These are phyloP conservation scores for Argyra leucocephala DNA, from an alignment of 2,888 invertebrate species.

Conservation along the genomic window DNA sequence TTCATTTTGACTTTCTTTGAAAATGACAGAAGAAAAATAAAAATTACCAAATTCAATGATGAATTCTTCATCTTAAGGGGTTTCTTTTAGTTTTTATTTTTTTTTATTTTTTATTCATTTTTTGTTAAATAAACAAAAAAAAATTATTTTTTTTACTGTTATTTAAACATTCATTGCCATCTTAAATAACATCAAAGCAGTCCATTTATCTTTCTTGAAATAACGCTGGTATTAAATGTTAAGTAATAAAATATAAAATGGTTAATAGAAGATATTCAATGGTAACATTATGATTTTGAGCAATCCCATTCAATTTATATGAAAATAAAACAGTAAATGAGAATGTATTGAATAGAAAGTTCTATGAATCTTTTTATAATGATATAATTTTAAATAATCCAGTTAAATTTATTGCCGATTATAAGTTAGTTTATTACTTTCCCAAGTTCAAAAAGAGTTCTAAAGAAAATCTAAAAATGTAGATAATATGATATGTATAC, in stretches of 20 bases:
- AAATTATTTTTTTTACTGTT: not conserved
- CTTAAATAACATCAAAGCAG: not conserved
- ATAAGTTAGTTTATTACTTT: too few species aligned
- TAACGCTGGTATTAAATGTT: not conserved
- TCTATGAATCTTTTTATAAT: too few species aligned
- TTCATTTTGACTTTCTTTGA: not conserved
- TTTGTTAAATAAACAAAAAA: not conserved
- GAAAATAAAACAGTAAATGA: too few species aligned
- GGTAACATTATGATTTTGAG: not conserved
- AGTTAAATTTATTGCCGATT: too few species aligned
- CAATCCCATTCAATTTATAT: not conserved
- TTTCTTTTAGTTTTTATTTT: not conserved
- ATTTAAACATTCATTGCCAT: not conserved
- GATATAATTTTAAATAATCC: too few species aligned
- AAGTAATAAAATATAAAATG: not conserved
- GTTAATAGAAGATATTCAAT: not conserved
- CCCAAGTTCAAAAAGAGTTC: too few species aligned
- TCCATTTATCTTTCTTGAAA: not conserved
- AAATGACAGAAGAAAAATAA: not conserved
- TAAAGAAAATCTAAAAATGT: too few species aligned
- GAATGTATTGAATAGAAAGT: not conserved
- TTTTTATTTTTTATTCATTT: not conserved
- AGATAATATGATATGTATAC: too few species aligned
- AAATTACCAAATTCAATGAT: not conserved
- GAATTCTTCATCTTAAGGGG: conserved; percentile 6